These are phyloP conservation scores for Ceratina australensis DNA, from an alignment of 1,140 invertebrate genomes.

Conservation along the genomic window DNA sequence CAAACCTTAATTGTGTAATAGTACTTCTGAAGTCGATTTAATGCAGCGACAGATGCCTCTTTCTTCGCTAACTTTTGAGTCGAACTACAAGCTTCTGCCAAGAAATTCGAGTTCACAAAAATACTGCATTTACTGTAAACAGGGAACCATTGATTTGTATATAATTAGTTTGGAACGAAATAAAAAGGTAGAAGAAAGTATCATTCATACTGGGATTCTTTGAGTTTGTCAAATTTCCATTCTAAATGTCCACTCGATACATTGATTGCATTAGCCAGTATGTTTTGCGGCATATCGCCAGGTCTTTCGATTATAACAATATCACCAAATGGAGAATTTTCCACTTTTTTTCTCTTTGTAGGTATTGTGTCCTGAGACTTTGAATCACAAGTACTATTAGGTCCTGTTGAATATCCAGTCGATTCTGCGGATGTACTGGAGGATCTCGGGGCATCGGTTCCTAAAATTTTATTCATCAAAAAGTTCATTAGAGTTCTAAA, in stretches of 20 bases:
- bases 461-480: conserved; percentile 1
- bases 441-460: conserved; percentile 14
- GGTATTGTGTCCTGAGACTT: neutral
- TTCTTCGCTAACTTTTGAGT: conserved; percentile 76
- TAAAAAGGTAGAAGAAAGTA: conserved; percentile 3
- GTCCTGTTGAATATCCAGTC: neutral
- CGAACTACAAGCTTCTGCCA: conserved; percentile 64
- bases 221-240: conserved; percentile 61
- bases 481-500: neutral
- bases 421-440: neutral
- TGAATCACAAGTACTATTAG: neutral
- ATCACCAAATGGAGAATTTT: conserved; percentile 58
- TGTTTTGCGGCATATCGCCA: conserved; percentile 62
- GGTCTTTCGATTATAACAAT: conserved; percentile 71
- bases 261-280: conserved; percentile 61
- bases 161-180: neutral
- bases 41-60: conserved; percentile 73
- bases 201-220: conserved; percentile 45
- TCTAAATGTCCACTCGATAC: conserved; percentile 62
- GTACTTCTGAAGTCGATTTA: conserved; percentile 74
- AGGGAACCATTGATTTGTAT: neutral
- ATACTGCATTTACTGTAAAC: conserved; percentile 64
- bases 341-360: conserved; percentile 22
- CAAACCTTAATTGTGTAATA: conserved; percentile 81
- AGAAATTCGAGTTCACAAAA: conserved; percentile 71